Conservation (phyloP, 2,888 invertebrate species). For the Andrena fulva region DNA sequence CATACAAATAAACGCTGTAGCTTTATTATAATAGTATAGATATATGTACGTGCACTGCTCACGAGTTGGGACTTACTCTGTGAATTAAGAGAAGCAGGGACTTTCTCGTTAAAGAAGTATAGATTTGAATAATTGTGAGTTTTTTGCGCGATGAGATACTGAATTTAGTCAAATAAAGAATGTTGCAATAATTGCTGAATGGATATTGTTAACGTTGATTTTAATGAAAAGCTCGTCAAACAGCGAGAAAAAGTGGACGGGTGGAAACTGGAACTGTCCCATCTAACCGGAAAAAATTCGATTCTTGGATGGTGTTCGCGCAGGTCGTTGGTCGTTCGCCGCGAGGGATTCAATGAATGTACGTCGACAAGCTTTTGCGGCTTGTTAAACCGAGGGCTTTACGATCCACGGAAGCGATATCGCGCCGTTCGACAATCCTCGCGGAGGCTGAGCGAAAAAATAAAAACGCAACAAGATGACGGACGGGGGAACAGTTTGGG, state of each 20-base stretch:
- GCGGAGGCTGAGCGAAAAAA: background rate
- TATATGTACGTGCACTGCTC: too few species aligned
- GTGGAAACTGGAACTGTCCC: constrained; percentile 14
- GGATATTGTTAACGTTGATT: too few species aligned
- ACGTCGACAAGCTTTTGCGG: constrained; percentile 33
- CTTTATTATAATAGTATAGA: too few species aligned
- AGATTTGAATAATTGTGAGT: too few species aligned
- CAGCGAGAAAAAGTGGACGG: constrained; percentile 12
- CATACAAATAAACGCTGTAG: too few species aligned
- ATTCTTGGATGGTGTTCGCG: background rate
- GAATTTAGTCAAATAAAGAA: too few species aligned
- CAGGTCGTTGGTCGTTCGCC: constrained; percentile 7
- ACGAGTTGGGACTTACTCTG: too few species aligned
- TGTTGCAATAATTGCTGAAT: too few species aligned
- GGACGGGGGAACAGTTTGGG: too few species aligned
- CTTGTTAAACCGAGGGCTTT: constrained; percentile 35
- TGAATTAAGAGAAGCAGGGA: too few species aligned
- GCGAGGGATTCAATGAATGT: constrained; percentile 27
- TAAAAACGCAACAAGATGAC: constrained; percentile 17
- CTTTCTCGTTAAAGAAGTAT: too few species aligned
- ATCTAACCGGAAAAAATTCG: constrained; percentile 13
- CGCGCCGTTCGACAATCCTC: constrained; percentile 17
- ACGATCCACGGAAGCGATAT: constrained; percentile 28
- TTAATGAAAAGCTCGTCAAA: background rate
- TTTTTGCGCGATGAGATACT: too few species aligned